A percentile compares a stretch with the other conserved stretches of the same genome.
Evolutionary conservation across 2,113 vertebrate species (phyloP).

Genomic region (Pachypanchax playfairii): DNA sequence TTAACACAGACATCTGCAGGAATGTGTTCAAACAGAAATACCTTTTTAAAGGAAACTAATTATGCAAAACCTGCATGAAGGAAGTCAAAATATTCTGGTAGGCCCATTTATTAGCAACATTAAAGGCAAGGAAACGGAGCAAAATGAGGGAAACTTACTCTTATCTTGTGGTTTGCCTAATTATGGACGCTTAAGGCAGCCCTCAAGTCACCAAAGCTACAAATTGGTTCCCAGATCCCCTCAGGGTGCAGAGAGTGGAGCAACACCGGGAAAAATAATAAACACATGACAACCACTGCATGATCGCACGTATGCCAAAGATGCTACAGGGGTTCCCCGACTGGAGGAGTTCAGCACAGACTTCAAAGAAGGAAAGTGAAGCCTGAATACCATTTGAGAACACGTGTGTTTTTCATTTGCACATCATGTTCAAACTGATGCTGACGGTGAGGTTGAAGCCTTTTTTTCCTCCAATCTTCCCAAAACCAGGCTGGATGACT

Average conservation of each 20-base stretch:
- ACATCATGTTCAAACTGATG: conserved; percentile 16
- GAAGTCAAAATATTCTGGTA: not conserved
- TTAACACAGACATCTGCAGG: not conserved
- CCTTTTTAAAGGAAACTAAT: conserved; percentile 34
- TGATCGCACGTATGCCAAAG: conserved; percentile 57
- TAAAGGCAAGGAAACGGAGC: conserved; percentile 28
- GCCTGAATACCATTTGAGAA: conserved; percentile 4
- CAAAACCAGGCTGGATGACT: conserved; percentile 24
- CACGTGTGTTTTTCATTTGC: conserved; percentile 12
- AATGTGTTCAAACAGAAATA: conserved; percentile 18
- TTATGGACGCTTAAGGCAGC: conserved; percentile 49
- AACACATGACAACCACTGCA: conserved; percentile 58
- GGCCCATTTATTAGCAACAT: conserved; percentile 15
- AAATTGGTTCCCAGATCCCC: conserved; percentile 59
- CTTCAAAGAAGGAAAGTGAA: conserved; percentile 61
- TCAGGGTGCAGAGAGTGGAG: conserved; percentile 24
- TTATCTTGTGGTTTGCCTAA: conserved; percentile 54
- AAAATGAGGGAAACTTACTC: conserved; percentile 20
- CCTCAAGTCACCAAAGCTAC: conserved; percentile 42
- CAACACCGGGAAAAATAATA: conserved; percentile 57
- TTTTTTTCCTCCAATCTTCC: conserved; percentile 13
- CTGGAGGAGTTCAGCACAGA: conserved; percentile 41
- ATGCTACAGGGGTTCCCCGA: conserved; percentile 52
- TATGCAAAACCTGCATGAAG: conserved; percentile 10
- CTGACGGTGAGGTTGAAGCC: conserved; percentile 24